These are phyloP conservation scores for Hesperophylax magnus DNA, from an alignment of 1,140 invertebrate species.

Conservation along the genomic window DNA sequence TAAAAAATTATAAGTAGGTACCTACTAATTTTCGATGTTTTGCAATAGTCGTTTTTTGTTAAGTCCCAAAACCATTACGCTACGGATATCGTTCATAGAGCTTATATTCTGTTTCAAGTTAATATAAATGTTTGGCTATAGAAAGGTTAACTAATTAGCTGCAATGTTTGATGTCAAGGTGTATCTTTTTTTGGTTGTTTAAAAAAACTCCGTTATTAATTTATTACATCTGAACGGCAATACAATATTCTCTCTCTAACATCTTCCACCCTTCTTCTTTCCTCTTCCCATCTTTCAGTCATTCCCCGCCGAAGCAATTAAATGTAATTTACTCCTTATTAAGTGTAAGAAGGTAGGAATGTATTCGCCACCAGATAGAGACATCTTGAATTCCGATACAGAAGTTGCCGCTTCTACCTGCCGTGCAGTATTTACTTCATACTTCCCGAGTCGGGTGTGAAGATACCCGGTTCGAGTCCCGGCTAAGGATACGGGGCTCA, in stretches of 20 bases:
- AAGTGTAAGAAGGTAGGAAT: constrained; percentile 32
- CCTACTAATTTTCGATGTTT: too few relatives aligned
- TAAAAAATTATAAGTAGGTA: too few relatives aligned
- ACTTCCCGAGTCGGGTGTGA: constrained; percentile 11
- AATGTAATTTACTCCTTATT: constrained; percentile 45
- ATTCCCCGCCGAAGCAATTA: constrained; percentile 20
- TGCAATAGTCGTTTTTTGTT: too few relatives aligned
- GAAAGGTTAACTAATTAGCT: too few relatives aligned
- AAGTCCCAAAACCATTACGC: too few relatives aligned
- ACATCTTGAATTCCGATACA: constrained; percentile 15
- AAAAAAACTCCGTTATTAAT: too few relatives aligned
- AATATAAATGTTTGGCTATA: too few relatives aligned
- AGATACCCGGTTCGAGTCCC: constrained; percentile 10
- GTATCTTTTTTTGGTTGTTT: too few relatives aligned
- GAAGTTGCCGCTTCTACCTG: neutral
- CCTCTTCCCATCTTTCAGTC: neutral
- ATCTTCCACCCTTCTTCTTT: neutral
- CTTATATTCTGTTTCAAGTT: too few relatives aligned
- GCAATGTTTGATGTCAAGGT: too few relatives aligned
- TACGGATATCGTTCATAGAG: too few relatives aligned
- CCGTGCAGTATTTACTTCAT: too few relatives aligned
- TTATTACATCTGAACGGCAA: neutral
- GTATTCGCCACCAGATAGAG: constrained; percentile 19
- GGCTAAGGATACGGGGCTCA: constrained; percentile 2
- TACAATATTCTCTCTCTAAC: neutral